Conservation (phyloP, 2,797 vertebrate genomes). For the Vespertilio murinus region DNA sequence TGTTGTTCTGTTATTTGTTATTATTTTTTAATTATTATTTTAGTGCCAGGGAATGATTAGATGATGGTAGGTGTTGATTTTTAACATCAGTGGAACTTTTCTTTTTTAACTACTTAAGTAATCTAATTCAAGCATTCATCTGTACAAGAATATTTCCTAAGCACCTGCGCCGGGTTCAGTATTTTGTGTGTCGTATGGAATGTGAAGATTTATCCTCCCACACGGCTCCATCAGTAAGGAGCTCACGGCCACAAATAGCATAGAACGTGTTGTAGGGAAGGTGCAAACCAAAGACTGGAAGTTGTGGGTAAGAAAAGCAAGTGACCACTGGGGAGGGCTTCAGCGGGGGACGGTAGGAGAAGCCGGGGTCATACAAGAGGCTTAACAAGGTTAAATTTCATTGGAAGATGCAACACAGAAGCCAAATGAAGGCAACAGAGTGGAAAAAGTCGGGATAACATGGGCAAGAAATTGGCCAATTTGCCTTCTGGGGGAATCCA, state of each 20-base stretch:
- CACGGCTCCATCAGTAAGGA: not conserved
- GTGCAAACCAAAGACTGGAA: not conserved
- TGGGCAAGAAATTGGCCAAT: constrained; percentile 41
- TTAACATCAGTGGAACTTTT: not conserved
- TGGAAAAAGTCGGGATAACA: constrained; percentile 30
- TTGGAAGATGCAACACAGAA: not conserved
- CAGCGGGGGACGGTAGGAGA: fast-evolving
- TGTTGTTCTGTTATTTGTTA: not conserved
- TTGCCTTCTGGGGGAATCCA: constrained; percentile 29
- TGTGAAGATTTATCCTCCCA: not conserved
- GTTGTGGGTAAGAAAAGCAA: not conserved
- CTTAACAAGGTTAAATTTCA: not conserved
- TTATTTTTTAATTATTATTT: constrained; percentile 11
- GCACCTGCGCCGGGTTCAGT: not conserved
- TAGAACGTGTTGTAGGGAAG: not conserved
- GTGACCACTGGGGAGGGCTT: not conserved
- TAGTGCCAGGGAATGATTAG: not conserved
- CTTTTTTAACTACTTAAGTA: not conserved
- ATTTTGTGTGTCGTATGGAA: not conserved
- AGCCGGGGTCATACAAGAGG: not conserved
- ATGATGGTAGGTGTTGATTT: not conserved
- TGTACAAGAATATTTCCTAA: not conserved
- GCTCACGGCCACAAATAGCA: not conserved
- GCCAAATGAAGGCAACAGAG: constrained; percentile 6
- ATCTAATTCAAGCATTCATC: not conserved